Evolutionary conservation across 2,888 invertebrate species (phyloP), one percentile per base, ranked within the genome.

Genomic region (Cosmia pyralina): DNA sequence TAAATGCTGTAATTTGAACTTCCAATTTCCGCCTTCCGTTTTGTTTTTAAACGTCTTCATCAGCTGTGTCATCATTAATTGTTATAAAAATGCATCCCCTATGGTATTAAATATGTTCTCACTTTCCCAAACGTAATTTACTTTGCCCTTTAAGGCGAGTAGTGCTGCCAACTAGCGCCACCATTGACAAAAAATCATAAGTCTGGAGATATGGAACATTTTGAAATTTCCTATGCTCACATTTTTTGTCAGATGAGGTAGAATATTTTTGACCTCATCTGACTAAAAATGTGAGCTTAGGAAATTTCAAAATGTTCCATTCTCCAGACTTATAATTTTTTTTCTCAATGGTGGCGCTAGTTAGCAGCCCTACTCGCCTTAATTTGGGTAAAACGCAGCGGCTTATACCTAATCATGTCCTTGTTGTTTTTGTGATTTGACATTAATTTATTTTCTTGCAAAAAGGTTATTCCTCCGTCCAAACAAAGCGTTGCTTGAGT

Each of bases 401-500:
- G 57, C 72, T 77, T 83, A 77, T 79, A 38, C 38, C 38, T 38
- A 83, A 83, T 81, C 72, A 81, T 57, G 75, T 73, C 79, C 62
- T 76, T 78, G 75, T 82, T 83, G 85, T 85, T 89, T 87, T 83
- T 87, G 86, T 81, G 85, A 91, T 92, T 91, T 92, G 92, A 92
- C 91, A 91, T 90, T 89, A 92, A 93, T 93, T 93, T 93, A 93
- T 95, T 93, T 93, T 89, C 88, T 88, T 90, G 86, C 88, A 90
- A 90, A 91, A 92, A 90, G 93, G 92, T 93, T 93, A 93, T 92
- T 92, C 90, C 90, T 90, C 89, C 87, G 84, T 86, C 82, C 91
- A 93, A 94, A 95, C 95, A 95, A 95, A 95, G 95, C 94, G 84
- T 84, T 65, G 89, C 78, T 90, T 95, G 95, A 95, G 92, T 95